Conservation (phyloP, 2,113 vertebrate species). For the Asarcornis scutulata region DNA sequence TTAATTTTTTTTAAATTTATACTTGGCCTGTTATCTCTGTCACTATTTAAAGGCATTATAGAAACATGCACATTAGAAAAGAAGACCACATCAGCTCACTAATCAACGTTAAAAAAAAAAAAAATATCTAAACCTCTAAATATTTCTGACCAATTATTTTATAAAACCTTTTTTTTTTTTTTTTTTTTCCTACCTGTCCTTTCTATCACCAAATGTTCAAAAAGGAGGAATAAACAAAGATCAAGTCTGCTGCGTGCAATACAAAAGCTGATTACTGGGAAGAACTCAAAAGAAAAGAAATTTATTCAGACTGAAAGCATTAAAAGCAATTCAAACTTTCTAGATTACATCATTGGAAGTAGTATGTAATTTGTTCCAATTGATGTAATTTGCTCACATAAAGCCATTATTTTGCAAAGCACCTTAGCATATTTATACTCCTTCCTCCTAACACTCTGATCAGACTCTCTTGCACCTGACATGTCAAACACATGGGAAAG, state of each 20-base stretch:
- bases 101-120: neutral
- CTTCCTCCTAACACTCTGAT: neutral
- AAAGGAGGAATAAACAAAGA: neutral
- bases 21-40: neutral
- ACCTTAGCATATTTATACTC: constrained; percentile 19
- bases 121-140: neutral
- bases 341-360: constrained; percentile 49
- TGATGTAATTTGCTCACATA: constrained; percentile 49
- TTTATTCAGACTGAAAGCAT: constrained; percentile 26
- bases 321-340: constrained; percentile 35
- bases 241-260: neutral
- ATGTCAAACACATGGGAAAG: neutral
- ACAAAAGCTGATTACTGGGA: neutral
- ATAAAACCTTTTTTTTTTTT: neutral
- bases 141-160: neutral
- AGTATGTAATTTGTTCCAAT: constrained; percentile 50
- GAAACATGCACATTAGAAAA: neutral
- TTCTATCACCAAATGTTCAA: neutral
- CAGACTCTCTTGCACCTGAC: constrained; percentile 14
- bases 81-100: neutral
- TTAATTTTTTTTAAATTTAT: neutral
- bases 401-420: constrained; percentile 43
- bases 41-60: neutral
- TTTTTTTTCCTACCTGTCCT: neutral
- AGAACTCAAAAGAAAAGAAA: constrained; percentile 26